Percentiles rank a stretch among this genome's conserved stretches.
Evolutionary conservation across 2,113 vertebrate species (phyloP).

Genomic region (Cariama cristata): DNA sequence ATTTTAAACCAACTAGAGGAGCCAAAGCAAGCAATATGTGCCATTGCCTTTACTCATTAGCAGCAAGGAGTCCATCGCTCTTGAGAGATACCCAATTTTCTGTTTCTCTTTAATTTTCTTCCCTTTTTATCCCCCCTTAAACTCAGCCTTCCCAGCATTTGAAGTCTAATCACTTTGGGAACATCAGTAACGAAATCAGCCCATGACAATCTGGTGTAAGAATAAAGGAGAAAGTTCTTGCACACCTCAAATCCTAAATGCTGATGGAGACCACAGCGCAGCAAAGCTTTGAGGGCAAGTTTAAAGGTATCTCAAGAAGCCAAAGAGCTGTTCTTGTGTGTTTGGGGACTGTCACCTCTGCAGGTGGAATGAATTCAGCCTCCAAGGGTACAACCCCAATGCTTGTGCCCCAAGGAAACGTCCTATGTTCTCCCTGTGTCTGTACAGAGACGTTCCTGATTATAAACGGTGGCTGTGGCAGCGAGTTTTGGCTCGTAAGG

Average conservation of each 20-base stretch:
- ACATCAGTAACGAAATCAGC: neutral
- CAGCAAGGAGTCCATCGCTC: neutral
- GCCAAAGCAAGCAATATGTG: neutral
- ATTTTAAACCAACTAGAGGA: neutral
- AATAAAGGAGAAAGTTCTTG: neutral
- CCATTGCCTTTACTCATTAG: neutral
- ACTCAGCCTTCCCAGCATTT: neutral
- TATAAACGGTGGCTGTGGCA: neutral
- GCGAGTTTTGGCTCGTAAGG: neutral
- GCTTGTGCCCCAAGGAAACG: neutral
- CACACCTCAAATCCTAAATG: neutral
- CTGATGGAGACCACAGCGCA: fast-evolving
- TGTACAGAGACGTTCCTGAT: neutral
- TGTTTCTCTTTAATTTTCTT: neutral
- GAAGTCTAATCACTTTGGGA: neutral
- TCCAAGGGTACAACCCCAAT: neutral
- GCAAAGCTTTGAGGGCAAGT: neutral
- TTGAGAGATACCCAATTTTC: neutral
- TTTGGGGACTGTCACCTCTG: neutral
- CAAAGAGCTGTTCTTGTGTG: neutral
- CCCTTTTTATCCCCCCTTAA: neutral
- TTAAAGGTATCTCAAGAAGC: neutral
- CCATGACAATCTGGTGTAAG: neutral
- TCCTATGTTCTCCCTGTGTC: fast-evolving
- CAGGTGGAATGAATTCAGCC: neutral